phyloP scores from a whole-genome alignment of 1,140 invertebrate genomes.

The Xylocopa sonorina region DNA sequence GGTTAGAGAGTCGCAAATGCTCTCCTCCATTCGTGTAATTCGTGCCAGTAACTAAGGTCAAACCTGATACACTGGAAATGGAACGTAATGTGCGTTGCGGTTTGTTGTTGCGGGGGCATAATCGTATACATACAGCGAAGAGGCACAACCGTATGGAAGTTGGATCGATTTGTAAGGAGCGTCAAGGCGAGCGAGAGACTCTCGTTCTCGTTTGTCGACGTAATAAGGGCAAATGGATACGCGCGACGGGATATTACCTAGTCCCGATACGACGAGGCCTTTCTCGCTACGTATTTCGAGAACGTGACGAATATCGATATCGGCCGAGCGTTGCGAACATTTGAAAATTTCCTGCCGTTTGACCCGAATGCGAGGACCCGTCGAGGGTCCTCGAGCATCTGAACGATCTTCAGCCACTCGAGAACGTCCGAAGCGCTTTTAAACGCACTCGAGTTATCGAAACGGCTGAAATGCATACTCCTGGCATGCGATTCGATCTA shows the following conservation, averaged over 20 bases:
- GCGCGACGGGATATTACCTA: conserved; percentile 18
- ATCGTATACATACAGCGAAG: conserved; percentile 15
- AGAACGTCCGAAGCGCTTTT: not conserved
- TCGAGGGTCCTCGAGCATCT: not conserved
- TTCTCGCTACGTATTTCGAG: not conserved
- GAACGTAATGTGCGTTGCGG: conserved; percentile 51
- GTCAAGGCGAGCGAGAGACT: conserved; percentile 78
- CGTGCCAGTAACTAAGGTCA: conserved; percentile 29
- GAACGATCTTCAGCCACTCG: not conserved
- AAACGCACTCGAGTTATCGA: conserved; percentile 2
- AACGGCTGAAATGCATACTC: not conserved
- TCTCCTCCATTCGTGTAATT: conserved; percentile 36
- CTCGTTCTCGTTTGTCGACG: conserved; percentile 69
- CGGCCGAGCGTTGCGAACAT: not conserved
- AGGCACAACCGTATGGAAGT: conserved; percentile 65
- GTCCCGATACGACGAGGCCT: not conserved
- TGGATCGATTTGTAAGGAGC: conserved; percentile 79
- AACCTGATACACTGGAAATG: conserved; percentile 46
- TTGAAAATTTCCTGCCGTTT: conserved; percentile 6
- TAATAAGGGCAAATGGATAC: conserved; percentile 31
- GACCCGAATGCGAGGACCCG: not conserved
- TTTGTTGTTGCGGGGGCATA: conserved; percentile 40
- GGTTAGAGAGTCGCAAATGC: conserved; percentile 2
- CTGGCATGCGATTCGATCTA: not conserved
- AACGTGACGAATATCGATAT: conserved; percentile 9